Evolutionary conservation across 92 coral and sea anemone species (phyloP), one percentile per base, ranked within the genome.

Genomic region (Heliopora coerulea): DNA sequence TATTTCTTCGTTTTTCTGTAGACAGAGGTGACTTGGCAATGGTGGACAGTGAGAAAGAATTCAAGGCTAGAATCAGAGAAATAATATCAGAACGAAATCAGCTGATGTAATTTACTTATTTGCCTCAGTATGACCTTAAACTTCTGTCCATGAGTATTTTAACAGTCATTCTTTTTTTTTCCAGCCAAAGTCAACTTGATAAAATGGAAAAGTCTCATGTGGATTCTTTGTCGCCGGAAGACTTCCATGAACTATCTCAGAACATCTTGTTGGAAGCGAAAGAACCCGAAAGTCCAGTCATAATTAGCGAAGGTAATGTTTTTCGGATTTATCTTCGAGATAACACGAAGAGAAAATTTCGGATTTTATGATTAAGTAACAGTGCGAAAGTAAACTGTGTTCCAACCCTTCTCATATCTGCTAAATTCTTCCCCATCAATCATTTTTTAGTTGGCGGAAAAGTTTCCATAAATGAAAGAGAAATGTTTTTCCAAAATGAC

Each of bases 1-100:
- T 15, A 15, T 42, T 69, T 25, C 3, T 8, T 4, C 34, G 39
- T 73, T 54, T 23, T 52, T 32, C 18, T 42, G 28, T 63, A 95
- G 99, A 88, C 29, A 87, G 99, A 61, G 89, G 91, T n/a, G 57
- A 83, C 14, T 42, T 90, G 33, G 80, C 86, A 18, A 24, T 75
- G 15, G 80, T 85, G 32, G 95, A 88, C 31, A 54, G 87, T 39
- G 99, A 90, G 62, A 68, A 56, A 26, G 80, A 69, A 24, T 86
- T 80, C 79, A 90, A 95, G 59, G 89, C 83, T 62, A 95, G 78
- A 57, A 74, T 95, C 32, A 68, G 80, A 33, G 86, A 91, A 27
- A 76, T 95, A 23, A 77, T 95, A 32, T 79, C 73, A 17, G 95
- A 84, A 59, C 91, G 92, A 44, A 89, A 90, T 57, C 62, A 77